Conservation (phyloP, 2,888 invertebrate genomes). For the Pasiphila rectangulata region DNA sequence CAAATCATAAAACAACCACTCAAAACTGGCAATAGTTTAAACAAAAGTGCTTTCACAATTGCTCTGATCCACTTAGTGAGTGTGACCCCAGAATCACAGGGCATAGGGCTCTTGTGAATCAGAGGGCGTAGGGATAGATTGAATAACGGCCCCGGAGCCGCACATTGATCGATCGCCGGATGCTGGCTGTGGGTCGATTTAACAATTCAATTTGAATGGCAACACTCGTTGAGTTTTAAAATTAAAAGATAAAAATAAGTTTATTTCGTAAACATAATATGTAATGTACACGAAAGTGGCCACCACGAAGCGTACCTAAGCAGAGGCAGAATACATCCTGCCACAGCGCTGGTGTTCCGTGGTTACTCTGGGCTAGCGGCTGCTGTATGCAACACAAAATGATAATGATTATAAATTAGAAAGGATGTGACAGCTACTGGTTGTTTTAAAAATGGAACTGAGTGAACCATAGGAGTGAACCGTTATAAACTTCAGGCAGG, state of each 20-base stretch:
- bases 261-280: no score
- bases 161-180: slow-evolving; percentile 73
- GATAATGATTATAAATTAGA: no score
- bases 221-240: slow-evolving; percentile 19
- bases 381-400: no score
- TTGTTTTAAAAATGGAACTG: no score
- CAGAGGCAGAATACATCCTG: no score
- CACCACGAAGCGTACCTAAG: no score
- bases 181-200: slow-evolving; percentile 44
- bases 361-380: no score
- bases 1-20: neutral
- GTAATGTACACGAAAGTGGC: no score
- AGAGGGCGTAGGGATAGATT: slow-evolving; percentile 47
- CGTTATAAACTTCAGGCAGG: no score
- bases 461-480: no score
- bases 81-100: slow-evolving; percentile 44
- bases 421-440: no score
- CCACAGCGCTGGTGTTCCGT: no score
- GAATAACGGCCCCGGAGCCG: slow-evolving; percentile 51
- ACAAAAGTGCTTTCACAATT: slow-evolving; percentile 25
- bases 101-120: slow-evolving; percentile 38
- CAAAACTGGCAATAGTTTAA: neutral
- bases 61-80: slow-evolving; percentile 41
- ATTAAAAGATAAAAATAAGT: neutral
- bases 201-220: slow-evolving; percentile 40